These are phyloP conservation scores for Caenorhabditis imperialis DNA, from an alignment of 2,888 invertebrate species.

Conservation along the genomic window DNA sequence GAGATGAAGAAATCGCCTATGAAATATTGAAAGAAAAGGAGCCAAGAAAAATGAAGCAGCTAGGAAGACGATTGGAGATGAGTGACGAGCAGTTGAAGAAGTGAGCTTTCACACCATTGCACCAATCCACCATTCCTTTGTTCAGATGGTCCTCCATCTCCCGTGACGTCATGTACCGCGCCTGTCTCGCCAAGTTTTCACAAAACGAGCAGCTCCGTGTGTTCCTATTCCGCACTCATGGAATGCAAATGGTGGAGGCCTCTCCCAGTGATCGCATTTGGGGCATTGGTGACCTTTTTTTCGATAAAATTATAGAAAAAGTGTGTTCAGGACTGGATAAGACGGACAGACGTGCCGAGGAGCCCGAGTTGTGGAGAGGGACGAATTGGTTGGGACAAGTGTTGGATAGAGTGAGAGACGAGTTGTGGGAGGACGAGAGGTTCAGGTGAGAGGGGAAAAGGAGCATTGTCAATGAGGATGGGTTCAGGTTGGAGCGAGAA, in stretches of 20 bases:
- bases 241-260: slow-evolving; percentile 35
- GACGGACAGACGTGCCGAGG: slow-evolving; percentile 12
- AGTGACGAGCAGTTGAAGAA: slow-evolving; percentile 19
- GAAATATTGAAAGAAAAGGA: slow-evolving; percentile 18
- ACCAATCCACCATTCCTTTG: neutral
- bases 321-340: slow-evolving; percentile 18
- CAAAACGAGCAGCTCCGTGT: slow-evolving; percentile 4
- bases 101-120: slow-evolving; percentile 8
- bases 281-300: slow-evolving; percentile 27
- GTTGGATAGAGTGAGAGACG: slow-evolving; percentile 29
- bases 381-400: slow-evolving; percentile 31
- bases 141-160: slow-evolving; percentile 25
- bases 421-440: slow-evolving; percentile 9
- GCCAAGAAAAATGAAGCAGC: slow-evolving; percentile 31
- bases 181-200: slow-evolving; percentile 23
- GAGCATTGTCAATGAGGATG: neutral
- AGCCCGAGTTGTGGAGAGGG: slow-evolving; percentile 19
- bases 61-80: slow-evolving; percentile 26
- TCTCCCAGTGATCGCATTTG: slow-evolving; percentile 34
- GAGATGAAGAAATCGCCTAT: slow-evolving; percentile 6
- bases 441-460: neutral
- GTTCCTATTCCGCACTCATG: slow-evolving; percentile 28
- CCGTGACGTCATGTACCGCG: slow-evolving; percentile 18
- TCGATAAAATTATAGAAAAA: neutral
- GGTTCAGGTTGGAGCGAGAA: no score